Evolutionary conservation across 2,113 vertebrate species (phyloP), one percentile per base, ranked within the genome.

Genomic region (Perccottus glenii): DNA sequence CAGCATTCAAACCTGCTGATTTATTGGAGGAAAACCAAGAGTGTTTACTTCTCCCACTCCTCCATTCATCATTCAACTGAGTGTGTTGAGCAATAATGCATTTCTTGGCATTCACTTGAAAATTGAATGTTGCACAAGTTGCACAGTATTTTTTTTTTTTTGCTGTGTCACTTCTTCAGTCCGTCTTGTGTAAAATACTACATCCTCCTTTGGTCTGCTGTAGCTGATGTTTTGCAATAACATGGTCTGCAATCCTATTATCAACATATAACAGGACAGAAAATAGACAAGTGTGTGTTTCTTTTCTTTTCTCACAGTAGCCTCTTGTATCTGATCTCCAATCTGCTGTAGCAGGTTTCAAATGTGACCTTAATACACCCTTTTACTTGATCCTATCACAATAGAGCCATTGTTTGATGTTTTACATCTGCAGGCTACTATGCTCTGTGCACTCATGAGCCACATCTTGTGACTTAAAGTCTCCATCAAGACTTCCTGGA

Each of bases 391-490:
- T 73, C 57, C 55, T 35, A 7, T 78, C 64, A 88, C 78, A 92
- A 91, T 84, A 64, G 70, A 80, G n/a, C 65, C 76, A 87, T 91
- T 91, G 89, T 92, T 87, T 75, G 55, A 61, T 4, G 3, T 77
- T 72, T 78, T 81, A 81, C 78, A 73, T 73, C 82, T 77, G 56
- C 78, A 73, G 76, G 73, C 77, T 47, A 49, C 63, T 60, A 32
- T 52, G 49, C 48, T 55, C 35, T 16, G 59, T 57, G 40, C 74
- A 62, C 70, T 67, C 83, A 87, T 90, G 82, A 90, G 85, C 81
- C 57, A 14, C 40, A 81, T 88, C 90, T 90, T 91, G 82, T 92
- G 91, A 91, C 87, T 81, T 55, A 5, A 73, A 75, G 64, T 72
- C 55, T 9, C 42, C 64, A 56, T 80, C 60, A 73, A 74, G 73